Evolutionary conservation across 2,113 vertebrate species (phyloP).

Genomic region (Theristicus caerulescens): DNA sequence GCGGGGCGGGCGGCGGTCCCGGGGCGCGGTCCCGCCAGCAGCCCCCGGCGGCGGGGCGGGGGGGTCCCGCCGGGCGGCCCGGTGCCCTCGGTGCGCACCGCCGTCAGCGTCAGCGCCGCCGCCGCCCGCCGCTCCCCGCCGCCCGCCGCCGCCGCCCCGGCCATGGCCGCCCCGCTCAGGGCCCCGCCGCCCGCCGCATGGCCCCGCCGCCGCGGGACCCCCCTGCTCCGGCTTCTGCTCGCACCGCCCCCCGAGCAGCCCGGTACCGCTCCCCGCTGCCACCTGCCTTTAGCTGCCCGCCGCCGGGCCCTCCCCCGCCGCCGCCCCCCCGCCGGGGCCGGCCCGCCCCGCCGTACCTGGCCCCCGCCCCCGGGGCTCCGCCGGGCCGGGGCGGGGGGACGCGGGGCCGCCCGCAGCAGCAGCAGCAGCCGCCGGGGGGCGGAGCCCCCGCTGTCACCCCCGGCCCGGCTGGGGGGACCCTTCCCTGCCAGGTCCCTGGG

Average conservation of each 20-base stretch:
- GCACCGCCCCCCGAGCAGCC: background rate
- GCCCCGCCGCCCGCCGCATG: background rate
- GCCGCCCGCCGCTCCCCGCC: slow-evolving; percentile 73
- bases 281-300: background rate
- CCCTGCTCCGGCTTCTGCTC: too few species aligned
- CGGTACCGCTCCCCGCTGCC: slow-evolving; percentile 23
- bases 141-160: background rate
- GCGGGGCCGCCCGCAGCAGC: background rate
- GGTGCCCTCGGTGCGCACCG: slow-evolving; percentile 85
- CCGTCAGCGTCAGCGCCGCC: slow-evolving; percentile 85
- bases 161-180: background rate
- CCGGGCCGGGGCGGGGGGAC: background rate
- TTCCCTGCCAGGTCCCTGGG: background rate
- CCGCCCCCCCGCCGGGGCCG: background rate
- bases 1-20: slow-evolving; percentile 39
- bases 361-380: background rate
- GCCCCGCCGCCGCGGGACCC: background rate
- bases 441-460: background rate
- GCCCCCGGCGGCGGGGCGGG: slow-evolving; percentile 5
- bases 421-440: too few species aligned
- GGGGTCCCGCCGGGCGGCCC: slow-evolving; percentile 85
- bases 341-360: background rate
- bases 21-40: slow-evolving; percentile 30
- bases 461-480: background rate
- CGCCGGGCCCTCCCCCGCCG: background rate